Percentiles rank a stretch among this genome's conserved stretches.
Evolutionary conservation across 2,888 invertebrate genomes (phyloP).

Genomic region (Leptinotarsa juncta): DNA sequence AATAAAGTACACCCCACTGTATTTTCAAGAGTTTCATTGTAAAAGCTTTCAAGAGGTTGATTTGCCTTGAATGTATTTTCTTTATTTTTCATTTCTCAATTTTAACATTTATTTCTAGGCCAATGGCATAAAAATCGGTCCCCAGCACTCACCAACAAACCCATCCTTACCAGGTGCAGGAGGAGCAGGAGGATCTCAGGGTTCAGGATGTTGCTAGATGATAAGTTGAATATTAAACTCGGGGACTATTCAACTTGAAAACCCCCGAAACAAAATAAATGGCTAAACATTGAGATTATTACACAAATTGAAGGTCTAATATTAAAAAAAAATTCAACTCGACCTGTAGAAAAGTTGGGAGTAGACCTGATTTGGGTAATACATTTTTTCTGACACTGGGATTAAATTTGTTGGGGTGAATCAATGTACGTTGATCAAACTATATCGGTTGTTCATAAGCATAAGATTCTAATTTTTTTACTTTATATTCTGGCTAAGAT

Average conservation of each 20-base stretch:
- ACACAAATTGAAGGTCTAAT: constrained; percentile 37
- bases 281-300: constrained; percentile 36
- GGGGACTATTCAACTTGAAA: constrained; percentile 29
- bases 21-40: too few species aligned
- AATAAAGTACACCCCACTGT: too few species aligned
- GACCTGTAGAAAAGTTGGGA: constrained; percentile 8
- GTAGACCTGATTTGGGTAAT: constrained; percentile 30
- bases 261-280: constrained; percentile 25
- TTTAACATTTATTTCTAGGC: constrained; percentile 76
- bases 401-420: not conserved
- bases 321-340: not conserved
- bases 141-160: constrained; percentile 95
- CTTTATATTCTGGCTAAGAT: not conserved
- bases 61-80: too few species aligned
- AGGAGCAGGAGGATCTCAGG: constrained; percentile 82
- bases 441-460: not conserved
- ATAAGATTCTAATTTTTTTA: not conserved
- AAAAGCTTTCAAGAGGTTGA: too few species aligned
- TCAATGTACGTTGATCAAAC: not conserved
- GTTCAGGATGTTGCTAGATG: constrained; percentile 91
- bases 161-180: constrained; percentile 83
- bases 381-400: constrained; percentile 25
- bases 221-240: constrained; percentile 14
- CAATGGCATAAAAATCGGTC: constrained; percentile 99
- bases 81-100: not conserved